Evolutionary conservation across 1,140 invertebrate genomes (phyloP).

Genomic region (Zophobas atratus): DNA sequence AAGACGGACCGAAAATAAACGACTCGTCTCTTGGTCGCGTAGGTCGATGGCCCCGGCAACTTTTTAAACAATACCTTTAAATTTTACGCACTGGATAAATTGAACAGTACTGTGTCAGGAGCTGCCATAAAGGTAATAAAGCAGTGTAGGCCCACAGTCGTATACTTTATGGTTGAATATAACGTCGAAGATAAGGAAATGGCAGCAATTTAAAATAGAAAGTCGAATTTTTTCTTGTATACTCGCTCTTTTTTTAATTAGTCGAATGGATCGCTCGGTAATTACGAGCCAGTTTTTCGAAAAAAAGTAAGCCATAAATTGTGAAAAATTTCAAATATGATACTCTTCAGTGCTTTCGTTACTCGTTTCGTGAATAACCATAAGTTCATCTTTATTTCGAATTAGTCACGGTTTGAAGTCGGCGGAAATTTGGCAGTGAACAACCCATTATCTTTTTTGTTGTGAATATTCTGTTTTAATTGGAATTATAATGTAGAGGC

Average conservation of each 20-base stretch:
- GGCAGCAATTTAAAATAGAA: slow-evolving; percentile 22
- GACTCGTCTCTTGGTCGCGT: slow-evolving; percentile 5
- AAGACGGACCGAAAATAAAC: slow-evolving; percentile 41
- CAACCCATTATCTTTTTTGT: slow-evolving; percentile 3
- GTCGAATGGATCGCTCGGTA: background rate
- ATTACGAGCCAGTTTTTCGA: background rate
- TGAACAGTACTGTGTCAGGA: background rate
- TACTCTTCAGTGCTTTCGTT: background rate
- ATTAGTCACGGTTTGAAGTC: slow-evolving; percentile 36
- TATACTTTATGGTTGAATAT: slow-evolving; percentile 12
- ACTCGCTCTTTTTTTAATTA: background rate
- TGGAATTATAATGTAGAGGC: background rate
- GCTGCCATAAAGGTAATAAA: background rate
- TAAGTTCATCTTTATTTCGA: slow-evolving; percentile 9
- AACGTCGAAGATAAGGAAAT: slow-evolving; percentile 10
- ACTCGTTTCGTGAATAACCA: slow-evolving; percentile 1
- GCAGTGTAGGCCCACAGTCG: background rate
- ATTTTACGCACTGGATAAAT: slow-evolving; percentile 18
- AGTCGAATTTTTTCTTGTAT: background rate
- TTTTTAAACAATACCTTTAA: slow-evolving; percentile 28
- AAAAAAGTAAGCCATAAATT: no score
- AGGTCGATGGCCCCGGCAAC: slow-evolving; percentile 20
- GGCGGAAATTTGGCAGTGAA: slow-evolving; percentile 19
- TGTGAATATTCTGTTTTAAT: slow-evolving; percentile 19
- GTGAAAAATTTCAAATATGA: no score